Base-by-base conservation (phyloP, 2,113 vertebrate species). In the Calonectris borealis region DNA sequence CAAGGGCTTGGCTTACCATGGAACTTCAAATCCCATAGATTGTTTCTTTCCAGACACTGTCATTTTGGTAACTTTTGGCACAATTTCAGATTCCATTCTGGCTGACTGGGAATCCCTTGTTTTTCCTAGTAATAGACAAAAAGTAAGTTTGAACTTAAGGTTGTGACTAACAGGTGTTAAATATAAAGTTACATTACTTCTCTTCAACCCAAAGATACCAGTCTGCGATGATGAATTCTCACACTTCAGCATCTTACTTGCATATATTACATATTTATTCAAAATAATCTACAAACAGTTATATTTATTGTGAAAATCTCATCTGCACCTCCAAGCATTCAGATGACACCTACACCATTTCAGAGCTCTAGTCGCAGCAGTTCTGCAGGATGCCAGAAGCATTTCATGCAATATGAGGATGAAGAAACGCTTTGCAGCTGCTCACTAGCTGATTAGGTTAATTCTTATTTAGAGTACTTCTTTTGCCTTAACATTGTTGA, bases 1-100 rank as follows among this genome's bases (percentile, higher is more conserved):
- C 4, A 6, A 96, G 86, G 66, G 66, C 96, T 98, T 99, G 77
- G 86, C 97, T 98, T 99, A 99, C 99, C 99, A 98, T 92, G 98
- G 99, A 90, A 99, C 99, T 96, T 99, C 99, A 97, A 99, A 99
- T 96, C 99, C 99, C 98, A 99, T 99, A 86, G 99, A 99, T 60
- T 99, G 99, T 98, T 99, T 99, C 98, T 99, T 99, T 95, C 99
- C 99, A 90, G 99, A 99, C 60, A 99, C 98, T 21, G 99, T 99
- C 99, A 99, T 99, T 96, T 99, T 99, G 91, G 99, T 98, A 97
- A 99, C 98, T 98, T 99, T 99, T 73, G 99, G 99, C 71, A 99
- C 97, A 95, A 99, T 98, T 93, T 99, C 99, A 80, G 97, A 98
- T 89, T 99, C 99, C 97, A 98, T 96, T 97, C 98, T 98, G 93